Percentiles rank a stretch among this genome's conserved stretches.
Conservation (phyloP, 2,113 vertebrate species). For the Cacatua alba region DNA sequence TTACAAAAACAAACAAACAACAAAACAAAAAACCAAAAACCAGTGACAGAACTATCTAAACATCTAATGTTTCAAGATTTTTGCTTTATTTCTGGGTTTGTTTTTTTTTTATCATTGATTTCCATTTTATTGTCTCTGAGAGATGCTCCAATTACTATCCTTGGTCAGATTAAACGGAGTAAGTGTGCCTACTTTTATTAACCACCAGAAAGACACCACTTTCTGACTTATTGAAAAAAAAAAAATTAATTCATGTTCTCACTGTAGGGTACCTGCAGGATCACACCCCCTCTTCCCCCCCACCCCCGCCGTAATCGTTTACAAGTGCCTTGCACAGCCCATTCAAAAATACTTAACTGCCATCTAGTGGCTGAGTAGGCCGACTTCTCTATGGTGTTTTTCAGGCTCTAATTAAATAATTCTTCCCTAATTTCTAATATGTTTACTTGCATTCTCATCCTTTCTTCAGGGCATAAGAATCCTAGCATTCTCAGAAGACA, state of each 20-base stretch:
- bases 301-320: background rate
- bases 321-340: accelerated
- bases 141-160: background rate
- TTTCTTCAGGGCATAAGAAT: background rate
- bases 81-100: background rate
- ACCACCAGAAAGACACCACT: background rate
- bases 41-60: background rate
- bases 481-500: background rate
- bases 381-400: background rate
- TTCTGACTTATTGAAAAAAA: background rate
- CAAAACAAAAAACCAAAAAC: background rate
- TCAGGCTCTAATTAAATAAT: background rate
- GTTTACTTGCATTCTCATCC: background rate
- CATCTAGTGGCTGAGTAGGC: conserved; percentile 59
- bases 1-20: background rate
- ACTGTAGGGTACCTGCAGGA: no score
- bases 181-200: background rate
- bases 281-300: background rate
- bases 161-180: background rate
- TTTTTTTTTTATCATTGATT: background rate
- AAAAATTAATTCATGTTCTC: background rate
- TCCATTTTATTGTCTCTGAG: background rate
- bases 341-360: conserved; percentile 58
- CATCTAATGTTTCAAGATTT: accelerated
- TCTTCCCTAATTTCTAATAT: background rate